These are phyloP conservation scores for Cerceris rybyensis DNA, from an alignment of 2,888 invertebrate genomes.

Conservation along the genomic window DNA sequence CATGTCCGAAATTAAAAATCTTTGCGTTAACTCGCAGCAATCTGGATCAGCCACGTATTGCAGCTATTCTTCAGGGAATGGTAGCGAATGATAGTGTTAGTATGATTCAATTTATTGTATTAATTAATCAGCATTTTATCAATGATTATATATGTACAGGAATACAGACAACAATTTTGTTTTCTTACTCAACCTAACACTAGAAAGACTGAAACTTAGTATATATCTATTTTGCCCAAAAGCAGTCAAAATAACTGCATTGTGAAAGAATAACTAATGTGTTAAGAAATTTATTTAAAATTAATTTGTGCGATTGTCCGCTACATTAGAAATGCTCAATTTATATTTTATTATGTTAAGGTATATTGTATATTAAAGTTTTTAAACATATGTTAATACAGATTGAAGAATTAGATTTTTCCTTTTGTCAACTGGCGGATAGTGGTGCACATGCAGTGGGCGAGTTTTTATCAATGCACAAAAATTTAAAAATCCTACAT, in stretches of 20 bases:
- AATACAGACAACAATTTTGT: too few relatives aligned
- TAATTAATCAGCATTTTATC: background rate
- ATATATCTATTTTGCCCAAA: too few relatives aligned
- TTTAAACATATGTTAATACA: slow-evolving; percentile 49
- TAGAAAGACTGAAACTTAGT: too few relatives aligned
- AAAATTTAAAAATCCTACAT: slow-evolving; percentile 82
- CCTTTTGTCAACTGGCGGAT: slow-evolving; percentile 86
- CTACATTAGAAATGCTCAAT: background rate
- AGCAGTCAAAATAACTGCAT: too few relatives aligned
- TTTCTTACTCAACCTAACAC: too few relatives aligned
- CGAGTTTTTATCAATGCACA: slow-evolving; percentile 83
- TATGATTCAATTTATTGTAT: slow-evolving; percentile 5
- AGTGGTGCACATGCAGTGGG: slow-evolving; percentile 86
- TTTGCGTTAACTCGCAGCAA: slow-evolving; percentile 85
- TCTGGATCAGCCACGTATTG: slow-evolving; percentile 84
- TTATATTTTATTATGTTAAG: background rate
- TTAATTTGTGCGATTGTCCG: too few relatives aligned
- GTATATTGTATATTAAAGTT: background rate
- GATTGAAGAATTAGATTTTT: slow-evolving; percentile 85
- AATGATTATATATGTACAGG: background rate
- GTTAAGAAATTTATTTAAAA: too few relatives aligned
- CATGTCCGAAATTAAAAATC: slow-evolving; percentile 82
- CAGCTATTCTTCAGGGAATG: slow-evolving; percentile 84
- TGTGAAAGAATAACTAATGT: too few relatives aligned
- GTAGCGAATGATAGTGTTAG: slow-evolving; percentile 82